Base-by-base conservation (phyloP, 2,113 vertebrate species). In the Cryptotis parvus region DNA sequence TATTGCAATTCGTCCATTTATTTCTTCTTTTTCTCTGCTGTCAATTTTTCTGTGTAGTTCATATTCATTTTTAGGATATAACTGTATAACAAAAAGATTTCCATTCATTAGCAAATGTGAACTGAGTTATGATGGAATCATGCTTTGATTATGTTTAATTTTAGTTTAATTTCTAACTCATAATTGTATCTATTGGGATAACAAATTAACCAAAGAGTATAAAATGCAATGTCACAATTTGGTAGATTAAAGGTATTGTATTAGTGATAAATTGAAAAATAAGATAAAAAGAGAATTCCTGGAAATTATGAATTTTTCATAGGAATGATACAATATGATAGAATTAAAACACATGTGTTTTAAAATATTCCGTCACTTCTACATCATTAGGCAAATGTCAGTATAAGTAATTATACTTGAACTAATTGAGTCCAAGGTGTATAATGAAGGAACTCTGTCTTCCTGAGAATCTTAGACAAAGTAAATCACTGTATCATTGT, bases 71-170 rank as follows among this genome's bases (percentile, higher is more conserved):
- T 84, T 81, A 89, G 43, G 35, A 78, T 12, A 83, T 70, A 88
- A 61, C 18, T 63, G 18, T 37, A 69, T 55, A 91, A 83, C 1
- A 91, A 91, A 93, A 87, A 93, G 35, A 69, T 90, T 90, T 93
- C 43, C 37, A 83, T 82, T 90, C 39, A 83, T 93, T 87, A 79
- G 39, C 61, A 37, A 82, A 39, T 82, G 33, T 83, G 31, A 82
- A 52, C n/a, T 78, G 41, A 72, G 66, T 58, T 85, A 61, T 43
- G 68, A 22, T 84, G 31, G 91, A 75, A 94, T 88, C 35, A 68
- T 63, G 41, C 66, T 94, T 91, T 90, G 75, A 93, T 85, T 88
- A 93, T 65, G 6, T 81, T 92, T 91, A 92, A 91, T 81, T 89
- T 89, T 84, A 88, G 49, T 82, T 85, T 78, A 69, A 52, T 83